These are phyloP conservation scores for Montipora sp. DNA, from an alignment of 64 coral and sea anemone genomes.

Conservation along the genomic window DNA sequence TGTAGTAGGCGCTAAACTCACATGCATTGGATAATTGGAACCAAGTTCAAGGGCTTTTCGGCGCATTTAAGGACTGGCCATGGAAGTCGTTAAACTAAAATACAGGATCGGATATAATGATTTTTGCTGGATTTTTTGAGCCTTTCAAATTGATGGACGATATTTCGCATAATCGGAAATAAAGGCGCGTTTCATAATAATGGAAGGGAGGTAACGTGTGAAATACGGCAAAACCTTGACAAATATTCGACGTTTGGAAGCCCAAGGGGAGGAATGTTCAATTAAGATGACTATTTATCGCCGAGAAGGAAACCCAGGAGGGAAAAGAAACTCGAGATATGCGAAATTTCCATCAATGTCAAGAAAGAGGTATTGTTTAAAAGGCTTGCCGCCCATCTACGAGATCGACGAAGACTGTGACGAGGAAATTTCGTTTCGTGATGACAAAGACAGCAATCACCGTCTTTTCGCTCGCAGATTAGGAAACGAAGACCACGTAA, in stretches of 20 bases:
- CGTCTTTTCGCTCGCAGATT: background rate
- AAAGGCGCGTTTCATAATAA: background rate
- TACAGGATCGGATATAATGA: background rate
- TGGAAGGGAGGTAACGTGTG: background rate
- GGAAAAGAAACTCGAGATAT: constrained; percentile 1
- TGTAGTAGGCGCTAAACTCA: constrained; percentile 14
- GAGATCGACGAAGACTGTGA: constrained; percentile 41
- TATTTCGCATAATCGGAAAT: constrained; percentile 1
- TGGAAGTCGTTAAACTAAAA: constrained; percentile 10
- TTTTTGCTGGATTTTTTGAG: background rate
- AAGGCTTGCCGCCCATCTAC: constrained; percentile 24
- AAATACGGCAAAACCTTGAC: background rate
- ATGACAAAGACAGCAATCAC: background rate
- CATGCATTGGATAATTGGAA: constrained; percentile 8
- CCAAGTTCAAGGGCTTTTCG: background rate
- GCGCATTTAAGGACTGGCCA: constrained; percentile 17
- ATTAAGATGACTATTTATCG: constrained; percentile 50
- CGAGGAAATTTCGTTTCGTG: background rate
- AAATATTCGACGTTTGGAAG: constrained; percentile 2
- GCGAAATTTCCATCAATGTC: constrained; percentile 36
- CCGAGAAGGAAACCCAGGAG: background rate
- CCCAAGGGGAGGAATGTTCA: background rate
- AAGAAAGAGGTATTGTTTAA: constrained; percentile 19
- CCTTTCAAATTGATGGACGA: background rate
- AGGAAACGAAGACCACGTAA: background rate